Conservation (phyloP, 1,140 invertebrate species). For the Drosophila ananassae region DNA sequence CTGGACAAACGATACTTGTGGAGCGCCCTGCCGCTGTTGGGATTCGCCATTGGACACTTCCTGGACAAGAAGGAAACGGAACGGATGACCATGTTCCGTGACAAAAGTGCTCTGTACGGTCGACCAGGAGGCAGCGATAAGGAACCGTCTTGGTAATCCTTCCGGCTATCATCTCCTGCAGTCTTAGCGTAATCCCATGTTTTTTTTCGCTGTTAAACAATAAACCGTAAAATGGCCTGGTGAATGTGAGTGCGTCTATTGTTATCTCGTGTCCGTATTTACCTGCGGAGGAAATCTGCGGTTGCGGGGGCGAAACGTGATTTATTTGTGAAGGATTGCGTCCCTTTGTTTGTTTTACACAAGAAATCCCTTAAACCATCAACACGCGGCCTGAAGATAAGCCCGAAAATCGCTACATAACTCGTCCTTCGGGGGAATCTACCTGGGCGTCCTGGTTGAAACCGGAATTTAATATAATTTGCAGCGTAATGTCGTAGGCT, state of each 20-base stretch:
- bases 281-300: constrained; percentile 43
- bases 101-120: constrained; percentile 91
- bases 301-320: constrained; percentile 43
- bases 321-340: constrained; percentile 76
- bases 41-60: constrained; percentile 86
- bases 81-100: constrained; percentile 89
- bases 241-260: constrained; percentile 40
- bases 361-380: constrained; percentile 70
- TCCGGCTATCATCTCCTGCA: constrained; percentile 9
- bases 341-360: constrained; percentile 65
- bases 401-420: constrained; percentile 41
- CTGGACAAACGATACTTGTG: constrained; percentile 84
- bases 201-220: constrained; percentile 49
- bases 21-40: constrained; percentile 85
- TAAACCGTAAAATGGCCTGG: constrained; percentile 65
- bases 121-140: constrained; percentile 87
- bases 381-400: constrained; percentile 56
- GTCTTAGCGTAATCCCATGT: constrained; percentile 33
- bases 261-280: constrained; percentile 13
- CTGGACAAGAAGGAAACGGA: constrained; percentile 88
- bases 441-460: constrained; percentile 32
- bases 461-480: background rate
- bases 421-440: constrained; percentile 54
- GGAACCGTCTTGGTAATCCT: constrained; percentile 87
- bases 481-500: background rate